Base-by-base conservation (phyloP, 2,888 invertebrate species). In the Taphrorychus bicolor region DNA sequence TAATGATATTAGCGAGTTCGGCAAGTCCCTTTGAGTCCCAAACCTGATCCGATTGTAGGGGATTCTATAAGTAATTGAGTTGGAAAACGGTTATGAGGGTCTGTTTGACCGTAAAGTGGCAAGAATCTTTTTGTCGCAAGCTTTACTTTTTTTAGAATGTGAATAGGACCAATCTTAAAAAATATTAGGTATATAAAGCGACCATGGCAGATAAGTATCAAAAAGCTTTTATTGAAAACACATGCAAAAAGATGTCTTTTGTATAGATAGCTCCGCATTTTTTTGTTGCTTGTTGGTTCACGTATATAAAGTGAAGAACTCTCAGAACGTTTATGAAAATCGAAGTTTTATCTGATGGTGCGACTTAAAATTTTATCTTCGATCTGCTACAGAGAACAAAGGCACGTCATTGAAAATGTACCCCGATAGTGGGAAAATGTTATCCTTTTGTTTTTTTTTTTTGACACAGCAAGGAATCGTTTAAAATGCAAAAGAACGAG, bases 401-500 rank as follows among this genome's bases (percentile, higher is more conserved):
- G 45, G 54, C 49, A 49, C 57, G 57, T 22, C 57, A 19, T 57
- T 57, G 49, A 59, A 64, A 64, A 59, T 40, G 41, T 49, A 24
- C 19, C 22, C 32, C 60, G 56, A 61, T 61, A 66, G 61, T 54
- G 19, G 42, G 49, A 41, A 51, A 11, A 48, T 49, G 52, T 59
- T 66, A 59, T 61, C 57, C 61, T 66, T 61, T 66, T 57, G 59
- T 60, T 56, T 66, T 66, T 66, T 53, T 18, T 59, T 52, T 23
- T 59, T 21, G 58, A 21, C 18, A 40, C 52, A 41, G 19, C 19
- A 45, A 41, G 40, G 32, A 22, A 32, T 51, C 59, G 54, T 54
- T 59, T 59, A 54, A 65, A 61, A 66, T 58, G 66, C 61, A 61
- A 61, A 58, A 58, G 57, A 61, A 57, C 62, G 57, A 67, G 67